Percentiles rank a stretch among this genome's conserved stretches.
Evolutionary conservation across 2,888 invertebrate species (phyloP).

Genomic region (Caenorhabditis doughertyi): DNA sequence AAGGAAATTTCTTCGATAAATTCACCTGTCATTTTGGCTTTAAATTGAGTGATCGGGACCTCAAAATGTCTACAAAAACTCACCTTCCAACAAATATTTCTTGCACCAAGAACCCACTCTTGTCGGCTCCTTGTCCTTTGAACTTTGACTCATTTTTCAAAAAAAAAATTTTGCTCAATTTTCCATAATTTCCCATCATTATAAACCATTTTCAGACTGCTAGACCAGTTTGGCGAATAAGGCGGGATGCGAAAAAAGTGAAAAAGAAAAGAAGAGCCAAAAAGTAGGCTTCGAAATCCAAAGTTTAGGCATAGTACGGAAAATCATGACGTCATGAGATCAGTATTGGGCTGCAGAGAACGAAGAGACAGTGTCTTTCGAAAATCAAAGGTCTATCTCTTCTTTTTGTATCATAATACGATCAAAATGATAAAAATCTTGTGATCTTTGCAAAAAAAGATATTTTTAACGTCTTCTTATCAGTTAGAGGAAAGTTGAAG

Average conservation of each 20-base stretch:
- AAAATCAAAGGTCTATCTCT: neutral
- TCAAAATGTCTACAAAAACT: conserved; percentile 71
- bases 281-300: neutral
- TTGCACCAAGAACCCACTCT: conserved; percentile 23
- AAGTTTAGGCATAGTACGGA: conserved; percentile 15
- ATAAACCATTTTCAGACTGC: neutral
- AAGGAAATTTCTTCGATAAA: no score
- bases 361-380: neutral
- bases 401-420: no score
- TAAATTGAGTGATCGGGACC: no score
- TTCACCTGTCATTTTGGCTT: neutral
- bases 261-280: neutral
- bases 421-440: neutral
- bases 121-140: neutral
- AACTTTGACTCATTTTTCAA: conserved; percentile 10
- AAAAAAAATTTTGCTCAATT: neutral
- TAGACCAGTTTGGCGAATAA: conserved; percentile 30
- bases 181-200: neutral
- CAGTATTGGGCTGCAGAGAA: conserved; percentile 7
- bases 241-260: neutral
- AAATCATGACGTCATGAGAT: conserved; percentile 31
- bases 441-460: conserved; percentile 20
- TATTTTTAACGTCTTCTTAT: no score
- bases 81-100: conserved; percentile 45
- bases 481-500: no score